phyloP scores from a whole-genome alignment of 2,113 vertebrate species.

The Eudyptes chrysolophus region DNA sequence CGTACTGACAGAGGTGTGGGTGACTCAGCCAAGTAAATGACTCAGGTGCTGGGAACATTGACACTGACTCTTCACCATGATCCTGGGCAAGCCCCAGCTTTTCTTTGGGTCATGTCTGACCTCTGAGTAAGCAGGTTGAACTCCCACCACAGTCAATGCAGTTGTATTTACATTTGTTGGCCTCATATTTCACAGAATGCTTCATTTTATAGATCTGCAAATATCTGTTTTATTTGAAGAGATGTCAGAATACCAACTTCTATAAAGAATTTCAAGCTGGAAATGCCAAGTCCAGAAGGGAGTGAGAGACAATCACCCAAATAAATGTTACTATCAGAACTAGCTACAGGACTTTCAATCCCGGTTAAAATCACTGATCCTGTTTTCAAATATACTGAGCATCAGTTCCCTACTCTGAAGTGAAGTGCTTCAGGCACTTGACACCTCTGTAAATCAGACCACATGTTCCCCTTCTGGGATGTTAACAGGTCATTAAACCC shows the following conservation, averaged over 20 bases:
- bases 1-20: background rate
- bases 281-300: background rate
- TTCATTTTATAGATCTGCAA: background rate
- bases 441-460: background rate
- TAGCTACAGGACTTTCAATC: background rate
- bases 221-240: background rate
- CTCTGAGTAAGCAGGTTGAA: constrained; percentile 21
- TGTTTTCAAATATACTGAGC: background rate
- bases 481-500: background rate
- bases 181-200: background rate
- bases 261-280: background rate
- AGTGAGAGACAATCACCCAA: background rate
- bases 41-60: constrained; percentile 43
- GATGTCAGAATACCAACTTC: background rate
- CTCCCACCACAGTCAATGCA: background rate
- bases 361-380: background rate
- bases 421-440: background rate
- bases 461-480: background rate
- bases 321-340: background rate
- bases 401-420: background rate
- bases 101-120: background rate
- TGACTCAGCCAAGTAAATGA: constrained; percentile 29
- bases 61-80: background rate
- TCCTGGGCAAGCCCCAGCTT: background rate
- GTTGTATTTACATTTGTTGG: background rate